Percentiles rank a stretch among this genome's conserved stretches.
phyloP scores from a whole-genome alignment of 2,113 vertebrate species.

The Mastomys natalensis region DNA sequence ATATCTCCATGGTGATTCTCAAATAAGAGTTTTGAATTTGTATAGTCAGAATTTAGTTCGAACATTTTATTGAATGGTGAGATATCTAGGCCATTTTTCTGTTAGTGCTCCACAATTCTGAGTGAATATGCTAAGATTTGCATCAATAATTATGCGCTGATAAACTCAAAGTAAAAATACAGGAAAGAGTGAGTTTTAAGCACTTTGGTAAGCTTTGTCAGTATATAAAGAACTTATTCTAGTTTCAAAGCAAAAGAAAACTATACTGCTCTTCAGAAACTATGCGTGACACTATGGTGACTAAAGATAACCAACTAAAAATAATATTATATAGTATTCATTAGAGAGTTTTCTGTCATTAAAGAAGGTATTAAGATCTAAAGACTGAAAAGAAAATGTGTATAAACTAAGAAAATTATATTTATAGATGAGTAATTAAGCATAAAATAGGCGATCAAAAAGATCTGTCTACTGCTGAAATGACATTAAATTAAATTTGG shows the following conservation, averaged over 20 bases:
- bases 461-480: neutral
- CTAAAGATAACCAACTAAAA: neutral
- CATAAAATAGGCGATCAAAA: neutral
- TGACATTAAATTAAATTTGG: neutral
- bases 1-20: neutral
- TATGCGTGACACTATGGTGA: neutral
- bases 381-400: neutral
- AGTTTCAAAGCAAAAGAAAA: neutral
- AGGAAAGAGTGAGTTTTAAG: neutral
- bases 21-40: neutral
- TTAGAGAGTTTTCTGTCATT: neutral
- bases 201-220: neutral
- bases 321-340: neutral
- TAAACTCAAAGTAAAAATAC: neutral
- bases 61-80: neutral
- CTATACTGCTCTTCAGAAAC: slow-evolving; percentile 6
- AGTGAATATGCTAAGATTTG: neutral
- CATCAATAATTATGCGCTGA: neutral
- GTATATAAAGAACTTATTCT: neutral
- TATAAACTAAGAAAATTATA: neutral
- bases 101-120: neutral
- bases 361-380: neutral
- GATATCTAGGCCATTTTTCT: neutral
- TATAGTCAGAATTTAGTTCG: neutral
- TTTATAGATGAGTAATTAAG: neutral